Base-by-base conservation (phyloP, 2,797 vertebrate genomes). In the Hippocampus kuda region DNA sequence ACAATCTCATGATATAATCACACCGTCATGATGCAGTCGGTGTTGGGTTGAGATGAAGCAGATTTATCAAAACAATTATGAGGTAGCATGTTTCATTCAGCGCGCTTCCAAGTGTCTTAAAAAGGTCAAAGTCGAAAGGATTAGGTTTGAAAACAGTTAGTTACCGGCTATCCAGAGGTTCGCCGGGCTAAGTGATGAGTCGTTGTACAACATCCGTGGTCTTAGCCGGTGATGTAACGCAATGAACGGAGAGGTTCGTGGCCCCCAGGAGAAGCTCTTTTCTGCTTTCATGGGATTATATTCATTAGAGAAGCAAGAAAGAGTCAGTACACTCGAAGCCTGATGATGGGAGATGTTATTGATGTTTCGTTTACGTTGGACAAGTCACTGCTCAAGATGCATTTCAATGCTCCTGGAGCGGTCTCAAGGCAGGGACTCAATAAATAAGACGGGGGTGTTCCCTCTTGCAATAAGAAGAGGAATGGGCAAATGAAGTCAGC, bases 271-370 rank as follows among this genome's bases (percentile, higher is more conserved):
- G 27, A 7, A 67, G 57, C 53, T 57, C 34, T 53, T 56, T 67
- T 53, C 66, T 56, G 66, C 66, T 54, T 56, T 67, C 66, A 67
- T 42, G 4, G n/a, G 27, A 30, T 67, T 56, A 34, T 64, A 64
- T 64, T 44, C 4, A 18, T 26, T 61, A 16, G 16, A 61, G 38
- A 34, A 38, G 59, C 59, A 61, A 30, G 18, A 4, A 60, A 60
- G 57, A 60, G 30, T 3, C 59, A 61, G 18, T 30, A 20, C 59
- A 61, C 27, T 20, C 38, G 22, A 22, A 61, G 34, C 34, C 30
- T 38, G 7, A 61, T 34, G 59, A 61, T 9, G 27, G 30, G 30
- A 2, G 30, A 30, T 30, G 30, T 30, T 30, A 30, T 30, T 30
- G 30, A 30, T 30, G 30, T 30, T 30, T 30, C 3, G 30, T 30